Evolutionary conservation across 2,797 vertebrate genomes (phyloP).

Genomic region (Hephaestus fuliginosus): DNA sequence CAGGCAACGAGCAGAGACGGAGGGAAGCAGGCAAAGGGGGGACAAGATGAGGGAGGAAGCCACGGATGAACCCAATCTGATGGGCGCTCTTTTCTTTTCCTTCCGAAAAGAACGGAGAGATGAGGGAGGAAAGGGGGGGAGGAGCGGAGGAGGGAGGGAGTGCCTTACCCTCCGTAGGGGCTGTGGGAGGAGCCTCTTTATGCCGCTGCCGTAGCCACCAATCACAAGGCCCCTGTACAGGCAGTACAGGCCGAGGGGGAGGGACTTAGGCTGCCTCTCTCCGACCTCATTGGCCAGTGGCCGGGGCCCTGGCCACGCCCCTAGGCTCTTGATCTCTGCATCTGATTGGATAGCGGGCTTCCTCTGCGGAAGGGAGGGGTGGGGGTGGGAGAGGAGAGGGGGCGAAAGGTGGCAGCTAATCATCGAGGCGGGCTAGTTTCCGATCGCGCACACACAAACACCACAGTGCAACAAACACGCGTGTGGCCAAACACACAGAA

Average conservation of each 20-base stretch:
- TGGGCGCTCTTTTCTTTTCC: conserved; percentile 64
- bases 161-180: conserved; percentile 88
- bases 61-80: conserved; percentile 54
- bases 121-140: conserved; percentile 45
- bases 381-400: conserved; percentile 70
- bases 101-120: conserved; percentile 68
- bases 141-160: conserved; percentile 73
- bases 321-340: conserved; percentile 85
- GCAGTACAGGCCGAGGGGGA: conserved; percentile 88
- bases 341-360: conserved; percentile 87
- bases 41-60: conserved; percentile 61
- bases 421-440: conserved; percentile 69
- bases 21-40: conserved; percentile 69
- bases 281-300: conserved; percentile 78
- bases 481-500: conserved; percentile 14
- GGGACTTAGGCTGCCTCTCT: conserved; percentile 86
- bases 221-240: conserved; percentile 89
- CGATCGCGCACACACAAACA: conserved; percentile 33
- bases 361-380: conserved; percentile 86
- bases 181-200: conserved; percentile 87
- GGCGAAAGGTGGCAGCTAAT: conserved; percentile 81
- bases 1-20: conserved; percentile 73
- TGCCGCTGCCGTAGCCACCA: conserved; percentile 86
- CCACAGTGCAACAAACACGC: conserved; percentile 26
- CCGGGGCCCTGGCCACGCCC: conserved; percentile 80